phyloP scores from a whole-genome alignment of 1,140 invertebrate species.

The Zaprionus kolodkinae region DNA sequence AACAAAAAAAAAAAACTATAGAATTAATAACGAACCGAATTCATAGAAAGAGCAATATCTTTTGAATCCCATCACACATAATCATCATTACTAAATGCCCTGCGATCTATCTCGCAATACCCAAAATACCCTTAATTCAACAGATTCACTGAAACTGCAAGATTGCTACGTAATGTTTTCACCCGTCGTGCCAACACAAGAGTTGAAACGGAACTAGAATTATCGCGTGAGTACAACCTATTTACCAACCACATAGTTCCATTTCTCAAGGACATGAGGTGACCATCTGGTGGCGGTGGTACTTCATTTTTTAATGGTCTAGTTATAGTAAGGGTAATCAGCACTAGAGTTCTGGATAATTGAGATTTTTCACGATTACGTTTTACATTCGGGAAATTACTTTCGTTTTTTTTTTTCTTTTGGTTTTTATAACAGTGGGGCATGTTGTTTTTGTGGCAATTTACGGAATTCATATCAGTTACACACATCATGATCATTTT shows the following conservation, averaged over 20 bases:
- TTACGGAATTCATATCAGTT: constrained; percentile 8
- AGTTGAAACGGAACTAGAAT: constrained; percentile 93
- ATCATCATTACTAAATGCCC: constrained; percentile 29
- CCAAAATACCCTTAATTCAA: constrained; percentile 84
- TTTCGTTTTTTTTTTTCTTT: background rate
- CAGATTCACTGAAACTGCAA: constrained; percentile 97
- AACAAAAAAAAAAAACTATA: constrained; percentile 25
- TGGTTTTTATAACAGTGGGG: background rate
- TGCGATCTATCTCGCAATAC: constrained; percentile 14
- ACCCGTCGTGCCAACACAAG: constrained; percentile 90
- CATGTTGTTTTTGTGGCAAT: background rate
- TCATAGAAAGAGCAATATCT: constrained; percentile 6
- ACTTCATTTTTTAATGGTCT: constrained; percentile 40
- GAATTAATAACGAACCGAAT: constrained; percentile 22
- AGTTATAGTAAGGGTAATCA: constrained; percentile 35
- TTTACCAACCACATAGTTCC: constrained; percentile 50
- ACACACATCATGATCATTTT: constrained; percentile 31
- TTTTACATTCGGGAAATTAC: constrained; percentile 16
- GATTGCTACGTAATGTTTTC: constrained; percentile 97
- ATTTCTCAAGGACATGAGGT: constrained; percentile 41
- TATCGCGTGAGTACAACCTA: constrained; percentile 92
- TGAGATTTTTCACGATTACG: constrained; percentile 28
- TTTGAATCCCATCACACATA: constrained; percentile 14
- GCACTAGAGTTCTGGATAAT: constrained; percentile 55
- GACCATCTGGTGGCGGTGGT: constrained; percentile 37